These are phyloP conservation scores for Choloepus didactylus DNA, from an alignment of 2,797 vertebrate species.

Conservation along the genomic window DNA sequence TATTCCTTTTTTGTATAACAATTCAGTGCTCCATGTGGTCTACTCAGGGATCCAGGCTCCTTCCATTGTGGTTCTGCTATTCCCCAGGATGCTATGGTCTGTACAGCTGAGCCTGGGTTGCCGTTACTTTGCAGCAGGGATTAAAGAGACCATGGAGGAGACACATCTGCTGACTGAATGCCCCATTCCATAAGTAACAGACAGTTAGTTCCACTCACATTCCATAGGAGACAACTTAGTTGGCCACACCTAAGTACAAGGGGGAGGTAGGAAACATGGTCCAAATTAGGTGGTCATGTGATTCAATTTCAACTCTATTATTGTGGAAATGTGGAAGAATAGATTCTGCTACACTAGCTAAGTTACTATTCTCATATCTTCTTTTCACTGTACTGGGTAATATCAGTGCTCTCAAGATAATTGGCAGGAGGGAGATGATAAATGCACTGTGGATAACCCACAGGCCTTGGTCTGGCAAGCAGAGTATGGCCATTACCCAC, in stretches of 20 bases:
- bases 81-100: not conserved
- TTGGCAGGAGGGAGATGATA: not conserved
- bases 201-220: not conserved
- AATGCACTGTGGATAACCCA: not conserved
- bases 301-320: not conserved
- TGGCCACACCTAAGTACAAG: not conserved
- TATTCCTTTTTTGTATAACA: not conserved
- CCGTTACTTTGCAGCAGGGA: not conserved
- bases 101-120: not conserved
- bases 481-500: not conserved
- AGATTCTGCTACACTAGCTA: not conserved
- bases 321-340: not conserved
- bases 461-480: not conserved
- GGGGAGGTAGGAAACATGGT: not conserved
- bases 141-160: not conserved
- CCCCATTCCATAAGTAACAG: not conserved
- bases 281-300: not conserved
- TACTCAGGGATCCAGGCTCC: not conserved
- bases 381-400: not conserved
- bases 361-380: not conserved
- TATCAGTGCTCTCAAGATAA: not conserved
- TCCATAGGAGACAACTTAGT: not conserved
- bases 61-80: not conserved
- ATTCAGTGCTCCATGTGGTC: not conserved
- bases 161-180: not conserved